Conservation (phyloP, 1,140 invertebrate genomes). For the Tenebrio molitor region DNA sequence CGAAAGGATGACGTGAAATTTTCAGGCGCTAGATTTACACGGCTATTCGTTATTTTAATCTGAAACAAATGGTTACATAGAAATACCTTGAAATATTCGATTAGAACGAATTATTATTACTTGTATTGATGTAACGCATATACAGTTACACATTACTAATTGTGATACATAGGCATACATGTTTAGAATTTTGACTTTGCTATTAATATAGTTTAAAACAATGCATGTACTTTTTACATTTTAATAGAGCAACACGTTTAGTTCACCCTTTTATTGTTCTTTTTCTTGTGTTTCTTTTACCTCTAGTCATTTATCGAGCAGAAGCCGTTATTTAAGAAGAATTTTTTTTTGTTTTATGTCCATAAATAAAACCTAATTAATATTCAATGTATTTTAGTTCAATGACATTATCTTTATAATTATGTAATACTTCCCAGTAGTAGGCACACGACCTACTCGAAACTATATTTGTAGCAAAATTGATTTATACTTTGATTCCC, state of each 20-base stretch:
- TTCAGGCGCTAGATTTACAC: constrained; percentile 8
- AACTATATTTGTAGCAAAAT: constrained; percentile 35
- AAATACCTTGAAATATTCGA: too few species aligned
- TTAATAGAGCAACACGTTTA: constrained; percentile 1
- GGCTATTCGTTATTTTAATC: neutral
- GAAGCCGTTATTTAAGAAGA: too few species aligned
- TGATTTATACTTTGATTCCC: constrained; percentile 4
- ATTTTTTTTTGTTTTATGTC: constrained; percentile 3
- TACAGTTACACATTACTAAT: constrained; percentile 27
- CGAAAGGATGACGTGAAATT: neutral
- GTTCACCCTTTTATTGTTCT: constrained; percentile 2
- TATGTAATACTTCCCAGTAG: neutral
- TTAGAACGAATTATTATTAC: neutral
- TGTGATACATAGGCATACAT: constrained; percentile 24
- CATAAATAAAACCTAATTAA: neutral
- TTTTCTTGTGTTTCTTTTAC: too few species aligned
- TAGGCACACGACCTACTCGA: neutral
- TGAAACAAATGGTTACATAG: neutral
- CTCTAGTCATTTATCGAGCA: constrained; percentile 30
- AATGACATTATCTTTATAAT: neutral
- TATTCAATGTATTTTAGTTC: neutral
- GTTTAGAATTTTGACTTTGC: constrained; percentile 30
- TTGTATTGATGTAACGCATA: constrained; percentile 20
- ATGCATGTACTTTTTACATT: neutral
- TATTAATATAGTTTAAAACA: constrained; percentile 42